A percentile compares a stretch with the other conserved stretches of the same genome.
Evolutionary conservation across 1,140 invertebrate genomes (phyloP).

Genomic region (Sogatella furcifera): DNA sequence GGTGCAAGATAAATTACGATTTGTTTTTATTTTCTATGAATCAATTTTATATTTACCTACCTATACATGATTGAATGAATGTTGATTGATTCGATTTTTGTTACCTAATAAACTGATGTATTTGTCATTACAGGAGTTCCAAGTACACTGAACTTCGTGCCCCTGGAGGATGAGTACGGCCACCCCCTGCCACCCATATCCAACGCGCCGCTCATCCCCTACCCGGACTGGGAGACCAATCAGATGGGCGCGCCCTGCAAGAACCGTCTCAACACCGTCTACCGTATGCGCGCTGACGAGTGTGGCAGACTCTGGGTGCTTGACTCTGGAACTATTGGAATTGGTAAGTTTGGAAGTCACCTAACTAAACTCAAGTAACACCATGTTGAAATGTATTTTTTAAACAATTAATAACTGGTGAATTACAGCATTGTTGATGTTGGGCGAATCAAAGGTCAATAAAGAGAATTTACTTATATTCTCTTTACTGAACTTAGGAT

Average conservation of each 20-base stretch:
- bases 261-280: conserved; percentile 61
- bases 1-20: no score
- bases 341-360: conserved; percentile 34
- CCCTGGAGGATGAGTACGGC: conserved; percentile 30
- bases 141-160: conserved; percentile 66
- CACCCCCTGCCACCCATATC: conserved; percentile 34
- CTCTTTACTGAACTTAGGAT: no score
- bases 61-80: no score
- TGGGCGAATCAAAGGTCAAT: no score
- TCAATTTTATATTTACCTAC: no score
- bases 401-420: no score
- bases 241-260: conserved; percentile 51
- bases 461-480: no score
- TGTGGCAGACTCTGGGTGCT: conserved; percentile 71
- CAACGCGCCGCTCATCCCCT: conserved; percentile 61
- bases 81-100: no score
- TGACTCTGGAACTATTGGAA: conserved; percentile 69
- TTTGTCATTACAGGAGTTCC: conserved; percentile 51
- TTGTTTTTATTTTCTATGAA: no score
- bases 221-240: conserved; percentile 62
- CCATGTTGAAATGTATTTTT: not conserved
- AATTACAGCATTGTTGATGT: not conserved
- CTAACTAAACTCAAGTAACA: not conserved
- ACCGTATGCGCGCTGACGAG: conserved; percentile 58
- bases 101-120: no score